phyloP scores from a whole-genome alignment of 2,888 invertebrate species.

The Chrysina gloriosa region DNA sequence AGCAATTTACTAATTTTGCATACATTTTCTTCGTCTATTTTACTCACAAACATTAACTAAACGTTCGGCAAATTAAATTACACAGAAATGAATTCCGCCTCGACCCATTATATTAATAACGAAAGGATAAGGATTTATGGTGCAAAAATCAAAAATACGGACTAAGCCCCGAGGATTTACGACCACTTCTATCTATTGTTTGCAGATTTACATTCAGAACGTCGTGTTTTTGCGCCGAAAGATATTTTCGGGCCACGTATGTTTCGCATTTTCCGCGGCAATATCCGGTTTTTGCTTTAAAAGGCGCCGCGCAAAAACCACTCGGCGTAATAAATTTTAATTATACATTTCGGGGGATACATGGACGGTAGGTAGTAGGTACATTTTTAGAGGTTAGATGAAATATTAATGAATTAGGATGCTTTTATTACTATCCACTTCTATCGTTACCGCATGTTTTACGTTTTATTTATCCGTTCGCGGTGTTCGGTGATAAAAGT shows the following conservation, averaged over 20 bases:
- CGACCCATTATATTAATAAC: conserved; percentile 14
- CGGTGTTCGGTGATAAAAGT: conserved; percentile 28
- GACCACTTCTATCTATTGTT: conserved; percentile 20
- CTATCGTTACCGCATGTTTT: conserved; percentile 21
- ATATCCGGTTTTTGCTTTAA: conserved; percentile 22
- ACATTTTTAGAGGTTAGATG: conserved; percentile 31
- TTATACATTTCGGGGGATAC: conserved; percentile 28
- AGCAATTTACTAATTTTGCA: no score
- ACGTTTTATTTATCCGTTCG: conserved; percentile 29
- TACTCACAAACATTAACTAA: no score
- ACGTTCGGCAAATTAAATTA: background rate
- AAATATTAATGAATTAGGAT: conserved; percentile 33
- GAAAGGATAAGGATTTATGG: background rate
- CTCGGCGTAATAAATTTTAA: conserved; percentile 31
- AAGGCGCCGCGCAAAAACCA: conserved; percentile 20
- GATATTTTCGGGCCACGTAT: conserved; percentile 14
- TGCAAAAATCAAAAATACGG: background rate
- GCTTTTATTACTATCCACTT: conserved; percentile 20
- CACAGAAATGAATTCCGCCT: background rate
- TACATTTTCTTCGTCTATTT: no score
- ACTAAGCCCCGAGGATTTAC: background rate
- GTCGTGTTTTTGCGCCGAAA: conserved; percentile 14
- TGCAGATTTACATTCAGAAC: conserved; percentile 19
- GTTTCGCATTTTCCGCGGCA: conserved; percentile 22
- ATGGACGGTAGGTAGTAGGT: conserved; percentile 26